Evolutionary conservation across 2,797 vertebrate species (phyloP), one percentile per base, ranked within the genome.

Genomic region (Myiothlypis coronata): DNA sequence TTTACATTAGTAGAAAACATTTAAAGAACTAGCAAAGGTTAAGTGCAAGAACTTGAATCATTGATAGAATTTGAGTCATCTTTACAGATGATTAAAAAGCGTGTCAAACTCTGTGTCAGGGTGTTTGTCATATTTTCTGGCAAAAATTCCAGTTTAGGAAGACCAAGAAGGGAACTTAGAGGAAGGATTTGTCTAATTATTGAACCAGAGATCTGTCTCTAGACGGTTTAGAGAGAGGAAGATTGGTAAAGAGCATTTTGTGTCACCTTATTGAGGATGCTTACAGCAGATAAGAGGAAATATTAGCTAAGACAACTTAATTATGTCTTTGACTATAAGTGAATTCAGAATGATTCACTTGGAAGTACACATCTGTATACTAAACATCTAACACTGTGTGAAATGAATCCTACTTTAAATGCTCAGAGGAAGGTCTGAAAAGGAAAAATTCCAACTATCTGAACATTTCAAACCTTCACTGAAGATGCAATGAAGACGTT

Each of bases 21-120:
- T 79, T 57, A 47, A 90, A 89, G 18, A 79, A 41, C 3, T 50
- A 46, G 43, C 24, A 49, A 55, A 34, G 2, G 3, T 64, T 12
- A 75, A 49, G 9, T 0, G 0, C 27, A 72, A 82, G n/a, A 55
- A n/a, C 9, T 44, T 52, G 20, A 22, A 82, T 69, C 0, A 0
- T 11, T 53, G 8, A 21, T 11, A 75, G 35, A 84, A 59, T 81
- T 28, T 71, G 34, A 3, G 50, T 57, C 17, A 23, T 12, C 12
- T 83, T 76, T 67, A 69, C 6, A 60, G 17, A 61, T 53, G 11
- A 71, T 16, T 49, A 76, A 44, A 71, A 81, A 39, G 2, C 7
- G 3, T 22, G 7, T 59, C 27, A 59, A 83, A 67, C 2, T 32
- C 9, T 44, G 3, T 53, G 70, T 71, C 28, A 37, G 8, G 14